Evolutionary conservation across 2,797 vertebrate genomes (phyloP).

Genomic region (Karalla daura): DNA sequence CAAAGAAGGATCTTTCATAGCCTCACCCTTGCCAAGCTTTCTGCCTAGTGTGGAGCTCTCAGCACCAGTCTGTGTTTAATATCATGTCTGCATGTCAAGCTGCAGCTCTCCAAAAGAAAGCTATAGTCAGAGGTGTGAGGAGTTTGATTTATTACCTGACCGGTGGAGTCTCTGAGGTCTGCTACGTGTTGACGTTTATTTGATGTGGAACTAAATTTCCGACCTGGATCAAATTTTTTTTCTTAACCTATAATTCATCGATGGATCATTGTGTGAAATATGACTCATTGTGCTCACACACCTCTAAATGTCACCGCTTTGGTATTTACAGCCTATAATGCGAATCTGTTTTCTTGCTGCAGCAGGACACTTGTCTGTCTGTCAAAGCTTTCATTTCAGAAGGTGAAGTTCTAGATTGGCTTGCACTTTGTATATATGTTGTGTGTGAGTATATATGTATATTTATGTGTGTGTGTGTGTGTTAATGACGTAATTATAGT

Average conservation of each 20-base stretch:
- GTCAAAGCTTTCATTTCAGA: neutral
- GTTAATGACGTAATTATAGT: too few species aligned
- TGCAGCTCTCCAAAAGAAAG: neutral
- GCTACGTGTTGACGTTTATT: neutral
- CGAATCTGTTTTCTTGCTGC: neutral
- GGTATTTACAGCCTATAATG: neutral
- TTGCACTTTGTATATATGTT: neutral
- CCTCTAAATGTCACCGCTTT: neutral
- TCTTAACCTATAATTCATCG: neutral
- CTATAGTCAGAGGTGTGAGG: neutral
- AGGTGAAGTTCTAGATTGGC: too few species aligned
- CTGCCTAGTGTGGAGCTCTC: neutral
- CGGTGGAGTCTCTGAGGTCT: neutral
- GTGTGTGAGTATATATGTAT: too few species aligned
- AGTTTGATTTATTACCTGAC: neutral
- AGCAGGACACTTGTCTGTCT: neutral
- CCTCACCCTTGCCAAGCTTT: neutral
- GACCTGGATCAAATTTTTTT: neutral
- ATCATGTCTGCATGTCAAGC: neutral
- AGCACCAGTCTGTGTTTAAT: neutral
- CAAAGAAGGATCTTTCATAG: neutral
- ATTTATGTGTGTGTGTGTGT: too few species aligned
- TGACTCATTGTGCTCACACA: too few species aligned
- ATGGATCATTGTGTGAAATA: neutral
- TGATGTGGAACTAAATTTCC: neutral